Evolutionary conservation across 1,140 invertebrate genomes (phyloP), one percentile per base, ranked within the genome.

Genomic region (Drosophila ironensis): DNA sequence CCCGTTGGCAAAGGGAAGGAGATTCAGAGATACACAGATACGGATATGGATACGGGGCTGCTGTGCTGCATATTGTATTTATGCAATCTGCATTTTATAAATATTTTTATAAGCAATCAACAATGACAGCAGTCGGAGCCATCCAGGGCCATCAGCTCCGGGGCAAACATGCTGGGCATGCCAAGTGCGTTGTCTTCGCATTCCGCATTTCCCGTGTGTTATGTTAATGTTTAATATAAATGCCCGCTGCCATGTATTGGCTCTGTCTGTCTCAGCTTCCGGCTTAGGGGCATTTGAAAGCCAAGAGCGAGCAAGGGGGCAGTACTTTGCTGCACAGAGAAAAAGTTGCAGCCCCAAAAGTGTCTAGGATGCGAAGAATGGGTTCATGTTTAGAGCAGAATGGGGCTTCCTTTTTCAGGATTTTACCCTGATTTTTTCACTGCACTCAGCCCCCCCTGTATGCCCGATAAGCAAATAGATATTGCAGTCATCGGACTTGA

Each of bases 141-240:
- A 17, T 33, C 30, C 28, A 30, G 1, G 2, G 5, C n/a, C 42
- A 41, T 42, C 67, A 54, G 69, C 51, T 50, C 33, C 46, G 35
- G 72, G 48, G 45, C 30, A 33, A 47, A 77, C 77, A 82, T 69
- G 68, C 56, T 72, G 72, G 35, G 78, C 73, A 82, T 82, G 61
- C 61, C 52, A 69, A 77, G 78, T 80, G 76, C 59, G 38, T 67
- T 69, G 60, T 64, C 57, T 64, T 64, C 53, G 53, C 53, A 57
- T 41, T 37, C 47, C 27, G 37, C 27, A 69, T 61, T 51, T 42
- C 37, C 54, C 38, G 42, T 68, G 51, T 72, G 52, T 56, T 63
- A 72, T 86, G 72, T 84, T 86, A 84, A 84, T 84, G 80, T 80
- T 78, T 86, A 86, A 84, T 86, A 84, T 81, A 84, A 84, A 86